These are phyloP conservation scores for Hyaena hyaena DNA, from an alignment of 2,113 vertebrate species.

Conservation along the genomic window DNA sequence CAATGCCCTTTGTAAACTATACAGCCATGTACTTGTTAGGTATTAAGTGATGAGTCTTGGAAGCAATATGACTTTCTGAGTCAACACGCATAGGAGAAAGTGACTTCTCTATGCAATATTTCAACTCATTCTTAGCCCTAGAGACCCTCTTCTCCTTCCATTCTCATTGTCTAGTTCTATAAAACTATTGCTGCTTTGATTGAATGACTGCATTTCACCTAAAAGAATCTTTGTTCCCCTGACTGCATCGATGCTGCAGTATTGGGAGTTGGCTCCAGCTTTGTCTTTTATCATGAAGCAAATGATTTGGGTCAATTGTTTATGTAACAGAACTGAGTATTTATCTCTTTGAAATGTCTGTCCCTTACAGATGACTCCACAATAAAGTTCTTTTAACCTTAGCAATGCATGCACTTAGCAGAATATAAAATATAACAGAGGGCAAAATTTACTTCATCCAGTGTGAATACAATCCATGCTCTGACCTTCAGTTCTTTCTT, in stretches of 20 bases:
- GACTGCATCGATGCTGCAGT: neutral
- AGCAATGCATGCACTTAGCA: constrained; percentile 47
- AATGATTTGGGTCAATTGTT: constrained; percentile 56
- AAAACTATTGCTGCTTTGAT: neutral
- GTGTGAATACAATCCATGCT: neutral
- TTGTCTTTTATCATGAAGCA: constrained; percentile 57
- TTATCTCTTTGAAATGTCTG: constrained; percentile 60
- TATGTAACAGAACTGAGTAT: constrained; percentile 57
- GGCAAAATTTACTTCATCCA: constrained; percentile 34
- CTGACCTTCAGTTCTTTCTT: constrained; percentile 52
- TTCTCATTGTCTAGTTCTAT: neutral
- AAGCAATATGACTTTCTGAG: neutral
- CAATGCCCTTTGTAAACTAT: neutral
- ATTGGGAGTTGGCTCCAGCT: neutral
- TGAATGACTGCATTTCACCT: constrained; percentile 13
- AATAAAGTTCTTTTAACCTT: constrained; percentile 62
- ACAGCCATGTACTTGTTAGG: neutral
- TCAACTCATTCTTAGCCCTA: neutral
- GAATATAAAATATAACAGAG: constrained; percentile 45
- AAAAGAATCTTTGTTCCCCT: neutral
- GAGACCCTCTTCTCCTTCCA: neutral
- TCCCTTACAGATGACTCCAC: constrained; percentile 42
- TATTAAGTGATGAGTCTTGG: neutral
- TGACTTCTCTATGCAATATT: neutral
- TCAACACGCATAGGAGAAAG: neutral